Evolutionary conservation across 2,113 vertebrate species (phyloP).

Genomic region (Brevimyrus niger): DNA sequence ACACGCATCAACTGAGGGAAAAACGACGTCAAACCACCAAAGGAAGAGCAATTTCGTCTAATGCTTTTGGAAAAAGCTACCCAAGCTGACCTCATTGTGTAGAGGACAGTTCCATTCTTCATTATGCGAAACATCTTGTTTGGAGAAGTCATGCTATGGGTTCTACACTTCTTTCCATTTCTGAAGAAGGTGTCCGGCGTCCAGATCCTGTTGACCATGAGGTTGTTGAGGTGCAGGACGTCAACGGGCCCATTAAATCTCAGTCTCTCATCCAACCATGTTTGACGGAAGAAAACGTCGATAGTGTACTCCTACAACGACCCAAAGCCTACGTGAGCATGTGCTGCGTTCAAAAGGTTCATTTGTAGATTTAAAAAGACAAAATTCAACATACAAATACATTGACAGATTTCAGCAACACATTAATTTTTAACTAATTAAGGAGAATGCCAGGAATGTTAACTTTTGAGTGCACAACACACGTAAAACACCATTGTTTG

Average conservation of each 20-base stretch:
- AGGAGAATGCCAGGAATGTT: not conserved
- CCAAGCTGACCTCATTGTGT: conserved; percentile 64
- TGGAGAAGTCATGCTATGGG: conserved; percentile 67
- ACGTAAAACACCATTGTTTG: conserved; percentile 17
- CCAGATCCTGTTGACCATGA: conserved; percentile 71
- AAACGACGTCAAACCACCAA: not conserved
- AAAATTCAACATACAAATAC: not conserved
- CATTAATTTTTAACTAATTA: not conserved
- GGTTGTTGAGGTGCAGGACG: conserved; percentile 66
- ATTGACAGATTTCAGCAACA: not conserved
- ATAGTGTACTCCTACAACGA: conserved; percentile 61
- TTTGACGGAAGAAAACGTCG: conserved; percentile 73
- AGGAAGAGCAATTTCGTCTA: not conserved
- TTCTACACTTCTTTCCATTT: conserved; percentile 62
- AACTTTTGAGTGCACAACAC: not conserved
- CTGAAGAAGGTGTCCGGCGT: conserved; percentile 69
- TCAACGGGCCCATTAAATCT: conserved; percentile 62
- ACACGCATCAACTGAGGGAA: not conserved
- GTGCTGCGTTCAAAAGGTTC: not conserved
- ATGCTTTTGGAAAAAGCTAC: not conserved
- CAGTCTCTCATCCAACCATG: conserved; percentile 69
- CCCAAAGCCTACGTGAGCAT: not conserved
- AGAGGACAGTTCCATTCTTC: conserved; percentile 70
- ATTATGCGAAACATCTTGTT: conserved; percentile 74
- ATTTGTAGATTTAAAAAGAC: not conserved